Base-by-base conservation (phyloP, 2,113 vertebrate species). In the Abramis brama region DNA sequence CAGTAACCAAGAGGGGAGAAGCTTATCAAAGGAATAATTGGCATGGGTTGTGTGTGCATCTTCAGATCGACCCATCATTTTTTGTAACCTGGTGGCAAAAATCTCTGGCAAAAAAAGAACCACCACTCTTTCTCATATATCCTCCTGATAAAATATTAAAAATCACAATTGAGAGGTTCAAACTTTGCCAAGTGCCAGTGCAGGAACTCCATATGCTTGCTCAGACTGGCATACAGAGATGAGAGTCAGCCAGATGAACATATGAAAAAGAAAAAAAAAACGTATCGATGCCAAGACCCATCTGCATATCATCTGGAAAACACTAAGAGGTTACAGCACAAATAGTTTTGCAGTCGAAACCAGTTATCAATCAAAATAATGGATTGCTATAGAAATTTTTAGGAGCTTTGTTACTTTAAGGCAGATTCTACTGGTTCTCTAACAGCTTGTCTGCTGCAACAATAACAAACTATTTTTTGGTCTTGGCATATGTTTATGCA, bases 341-440 rank as follows among this genome's bases (percentile, higher is more conserved):
- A 47, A 5, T 47, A n/a, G 3, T 17, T 47, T 50, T 27, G 27
- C 1, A 11, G 43, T 27, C 4, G 12, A 47, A 74, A 47, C 12
- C n/a, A 4, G 13, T 75, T 75, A 50, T 81, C 23, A 66, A 27
- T 81, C 47, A 47, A 64, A 81, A 4, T 21, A 47, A 27, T 47
- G 8, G 15, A 47, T 80, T 62, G 33, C 57, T 62, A 25, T 64
- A 47, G 39, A 64, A 30, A 13, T 13, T 60, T 80, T 57, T 12
- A 60, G 12, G 6, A 23, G 60, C 7, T 81, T 81, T 68, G 62
- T 68, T 82, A 17, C 25, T 30, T 19, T 17, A 81, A 55, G 4
- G 45, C 62, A 82, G 80, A 68, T 82, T 45, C 30, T 81, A 25
- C 13, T 19, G 59, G 36, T 82, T 52, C 43, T 33, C 11, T 68